Base-by-base conservation (phyloP, 2,113 vertebrate genomes). In the Phalacrocorax carbo region DNA sequence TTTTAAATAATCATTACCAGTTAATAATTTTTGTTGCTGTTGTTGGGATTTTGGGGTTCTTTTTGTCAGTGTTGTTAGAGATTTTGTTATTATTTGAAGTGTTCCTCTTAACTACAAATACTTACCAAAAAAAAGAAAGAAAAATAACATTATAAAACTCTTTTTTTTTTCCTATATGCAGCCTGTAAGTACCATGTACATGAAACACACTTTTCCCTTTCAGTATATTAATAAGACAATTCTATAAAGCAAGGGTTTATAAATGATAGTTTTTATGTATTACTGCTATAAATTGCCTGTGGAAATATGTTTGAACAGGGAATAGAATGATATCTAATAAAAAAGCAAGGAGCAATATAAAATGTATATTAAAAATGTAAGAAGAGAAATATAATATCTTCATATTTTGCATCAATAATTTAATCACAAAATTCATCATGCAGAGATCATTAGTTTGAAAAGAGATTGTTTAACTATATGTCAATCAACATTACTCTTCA, bases 41-140 rank as follows among this genome's bases (percentile, higher is more conserved):
- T 36, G 4, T 64, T 54, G 10, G 2, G 2, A 6, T 73, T 72
- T 70, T 51, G 10, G 2, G 11, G 2, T 0, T 3, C 18, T 32
- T 82, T 2, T 32, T 64, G 3, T 18, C 40, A 61, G 4, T 71
- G 9, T 2, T 79, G 5, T 44, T 93, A 27, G 15, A 77, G 1
- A 4, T 40, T 68, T 79, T 84, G 27, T 26, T 32, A 22, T 57
- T 68, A n/a, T 69, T 88, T 88, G 21, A 58, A 80, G 5, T 38
- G 9, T 57, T 71, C 5, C 5, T 90, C 16, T 52, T 52, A 62
- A 58, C 23, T 72, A 29, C 2, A 62, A 71, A 82, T 26, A 34
- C 5, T 44, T 57, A 21, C 4, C 38, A 38, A 21, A 65, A 32
- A 27, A 52, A 62, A 7, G 5, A 3, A 1, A 13, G 20, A 13